Conservation (phyloP, 2,113 vertebrate species). For the Butastur rufipennis region DNA sequence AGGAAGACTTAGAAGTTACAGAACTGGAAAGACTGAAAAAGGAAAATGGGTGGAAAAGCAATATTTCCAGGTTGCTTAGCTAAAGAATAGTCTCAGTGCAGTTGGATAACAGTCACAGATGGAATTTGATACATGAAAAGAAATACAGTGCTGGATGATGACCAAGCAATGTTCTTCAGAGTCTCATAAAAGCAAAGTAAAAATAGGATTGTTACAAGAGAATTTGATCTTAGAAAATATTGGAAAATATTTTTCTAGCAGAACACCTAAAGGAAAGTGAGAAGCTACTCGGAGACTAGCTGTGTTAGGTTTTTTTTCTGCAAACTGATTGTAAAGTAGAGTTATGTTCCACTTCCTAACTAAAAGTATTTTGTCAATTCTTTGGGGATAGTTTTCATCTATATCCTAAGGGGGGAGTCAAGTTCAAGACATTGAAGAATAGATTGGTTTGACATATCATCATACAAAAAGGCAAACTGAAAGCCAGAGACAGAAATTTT, state of each 20-base stretch:
- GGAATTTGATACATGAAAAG: background rate
- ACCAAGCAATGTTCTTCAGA: constrained; percentile 4
- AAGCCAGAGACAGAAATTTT: background rate
- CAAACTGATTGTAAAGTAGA: background rate
- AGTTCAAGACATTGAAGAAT: background rate
- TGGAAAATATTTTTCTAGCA: background rate
- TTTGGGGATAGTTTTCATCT: background rate
- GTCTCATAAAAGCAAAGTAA: background rate
- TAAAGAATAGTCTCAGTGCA: background rate
- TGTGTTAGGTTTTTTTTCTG: background rate
- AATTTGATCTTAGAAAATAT: background rate
- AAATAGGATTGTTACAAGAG: constrained; percentile 7
- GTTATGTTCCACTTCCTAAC: background rate
- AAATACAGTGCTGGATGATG: background rate
- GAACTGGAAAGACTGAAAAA: background rate
- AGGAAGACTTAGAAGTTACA: background rate
- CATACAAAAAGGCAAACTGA: background rate
- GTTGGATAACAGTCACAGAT: background rate
- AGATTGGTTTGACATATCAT: background rate
- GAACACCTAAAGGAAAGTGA: background rate
- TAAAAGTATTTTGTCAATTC: background rate
- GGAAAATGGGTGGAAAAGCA: background rate
- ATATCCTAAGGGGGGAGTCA: background rate
- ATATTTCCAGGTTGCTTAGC: background rate
- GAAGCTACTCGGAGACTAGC: background rate